Conservation (phyloP, 2,888 invertebrate species). For the Noctua janthe region DNA sequence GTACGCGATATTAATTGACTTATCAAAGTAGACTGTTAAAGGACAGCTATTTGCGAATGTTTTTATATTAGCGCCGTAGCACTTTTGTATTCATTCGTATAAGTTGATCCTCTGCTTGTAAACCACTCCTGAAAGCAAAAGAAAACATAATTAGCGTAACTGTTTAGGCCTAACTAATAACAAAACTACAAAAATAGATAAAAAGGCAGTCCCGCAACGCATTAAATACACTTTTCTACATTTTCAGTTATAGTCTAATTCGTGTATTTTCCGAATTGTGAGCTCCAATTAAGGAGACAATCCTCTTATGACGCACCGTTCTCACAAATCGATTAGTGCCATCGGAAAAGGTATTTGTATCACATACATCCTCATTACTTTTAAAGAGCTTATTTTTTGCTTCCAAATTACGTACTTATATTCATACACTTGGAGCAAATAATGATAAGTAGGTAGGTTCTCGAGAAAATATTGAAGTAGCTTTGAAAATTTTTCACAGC, state of each 20-base stretch:
- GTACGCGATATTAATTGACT: constrained; percentile 77
- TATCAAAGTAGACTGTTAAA: constrained; percentile 72
- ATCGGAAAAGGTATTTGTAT: constrained; percentile 35
- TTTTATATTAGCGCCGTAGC: constrained; percentile 79
- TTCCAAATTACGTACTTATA: constrained; percentile 37
- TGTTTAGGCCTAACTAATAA: background rate
- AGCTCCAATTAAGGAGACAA: constrained; percentile 76
- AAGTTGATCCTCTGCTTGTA: constrained; percentile 82
- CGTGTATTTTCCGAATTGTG: constrained; percentile 54
- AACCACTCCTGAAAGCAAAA: constrained; percentile 86
- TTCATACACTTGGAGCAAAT: constrained; percentile 22
- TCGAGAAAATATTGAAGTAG: background rate
- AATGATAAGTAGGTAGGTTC: background rate
- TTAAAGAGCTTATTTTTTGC: constrained; percentile 33
- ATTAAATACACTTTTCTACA: constrained; percentile 6
- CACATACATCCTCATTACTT: constrained; percentile 40
- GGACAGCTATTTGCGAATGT: constrained; percentile 74
- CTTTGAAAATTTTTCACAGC: background rate
- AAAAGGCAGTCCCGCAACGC: constrained; percentile 59
- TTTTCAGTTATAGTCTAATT: constrained; percentile 7
- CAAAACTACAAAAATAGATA: background rate
- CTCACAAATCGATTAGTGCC: constrained; percentile 72
- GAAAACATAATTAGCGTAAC: constrained; percentile 65
- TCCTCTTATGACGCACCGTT: constrained; percentile 72
- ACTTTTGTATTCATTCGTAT: constrained; percentile 82